These are phyloP conservation scores for Poeciliopsis prolifica DNA, from an alignment of 2,113 vertebrate genomes.

Conservation along the genomic window DNA sequence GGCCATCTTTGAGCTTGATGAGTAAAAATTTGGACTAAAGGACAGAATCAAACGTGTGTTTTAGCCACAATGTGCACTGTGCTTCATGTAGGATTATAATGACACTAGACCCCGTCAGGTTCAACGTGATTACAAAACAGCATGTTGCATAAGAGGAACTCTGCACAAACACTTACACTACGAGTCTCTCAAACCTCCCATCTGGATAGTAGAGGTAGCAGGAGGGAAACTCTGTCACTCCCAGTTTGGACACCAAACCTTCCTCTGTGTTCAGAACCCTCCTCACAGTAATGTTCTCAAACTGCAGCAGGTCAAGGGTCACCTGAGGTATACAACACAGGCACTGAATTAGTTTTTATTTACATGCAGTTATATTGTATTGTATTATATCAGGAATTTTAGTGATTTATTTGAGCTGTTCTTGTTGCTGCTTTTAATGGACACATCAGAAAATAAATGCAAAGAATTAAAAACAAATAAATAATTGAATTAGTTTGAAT, in stretches of 20 bases:
- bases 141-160: neutral
- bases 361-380: neutral
- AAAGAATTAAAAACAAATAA: neutral
- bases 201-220: conserved; percentile 84
- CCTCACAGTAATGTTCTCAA: conserved; percentile 84
- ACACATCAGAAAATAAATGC: neutral
- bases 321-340: conserved; percentile 76
- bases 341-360: too few species aligned
- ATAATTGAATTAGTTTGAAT: neutral
- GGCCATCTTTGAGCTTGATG: neutral
- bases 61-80: neutral
- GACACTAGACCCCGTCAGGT: neutral
- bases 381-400: neutral
- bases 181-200: conserved; percentile 79
- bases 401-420: too few species aligned
- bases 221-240: conserved; percentile 87
- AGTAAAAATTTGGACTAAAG: too few species aligned
- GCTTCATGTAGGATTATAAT: neutral
- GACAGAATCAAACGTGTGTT: neutral
- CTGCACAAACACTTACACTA: conserved; percentile 80
- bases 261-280: conserved; percentile 83
- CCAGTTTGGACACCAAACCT: conserved; percentile 78
- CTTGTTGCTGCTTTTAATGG: neutral
- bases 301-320: conserved; percentile 89
- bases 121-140: neutral